Percentiles rank a stretch among this genome's conserved stretches.
These are phyloP conservation scores for Platyscapa corneri DNA, from an alignment of 1,140 invertebrate genomes.

Conservation along the genomic window DNA sequence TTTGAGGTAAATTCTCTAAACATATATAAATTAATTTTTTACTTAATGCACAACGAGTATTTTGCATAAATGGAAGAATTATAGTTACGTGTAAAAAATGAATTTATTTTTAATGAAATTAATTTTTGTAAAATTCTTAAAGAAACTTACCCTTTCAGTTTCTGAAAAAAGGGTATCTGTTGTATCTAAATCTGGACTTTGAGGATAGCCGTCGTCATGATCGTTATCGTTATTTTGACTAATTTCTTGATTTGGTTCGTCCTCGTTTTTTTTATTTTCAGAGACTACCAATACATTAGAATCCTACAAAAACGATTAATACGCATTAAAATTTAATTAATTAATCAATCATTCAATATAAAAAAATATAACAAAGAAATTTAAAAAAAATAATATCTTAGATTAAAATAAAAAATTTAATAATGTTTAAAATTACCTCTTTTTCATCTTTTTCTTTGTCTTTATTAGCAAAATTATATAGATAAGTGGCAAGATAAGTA, in stretches of 20 bases:
- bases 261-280: background rate
- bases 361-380: background rate
- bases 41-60: too few relatives aligned
- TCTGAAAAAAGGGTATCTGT: conserved; percentile 78
- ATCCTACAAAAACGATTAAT: background rate
- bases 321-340: too few relatives aligned
- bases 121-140: too few relatives aligned
- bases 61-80: too few relatives aligned
- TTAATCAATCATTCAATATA: background rate
- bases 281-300: conserved; percentile 29
- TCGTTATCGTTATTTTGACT: conserved; percentile 54
- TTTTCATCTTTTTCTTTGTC: conserved; percentile 62
- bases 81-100: too few relatives aligned
- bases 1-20: too few relatives aligned
- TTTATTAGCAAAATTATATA: conserved; percentile 83
- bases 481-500: conserved; percentile 85
- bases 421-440: conserved; percentile 50
- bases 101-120: too few relatives aligned
- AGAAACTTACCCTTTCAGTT: conserved; percentile 76
- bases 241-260: conserved; percentile 12
- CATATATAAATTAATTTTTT: too few relatives aligned
- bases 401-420: background rate
- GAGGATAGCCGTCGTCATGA: conserved; percentile 65
- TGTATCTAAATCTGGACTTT: conserved; percentile 70
- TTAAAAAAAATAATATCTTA: background rate